Percentiles rank a stretch among this genome's conserved stretches.
Conservation (phyloP, 2,888 invertebrate species). For the Cremastinae sp. region DNA sequence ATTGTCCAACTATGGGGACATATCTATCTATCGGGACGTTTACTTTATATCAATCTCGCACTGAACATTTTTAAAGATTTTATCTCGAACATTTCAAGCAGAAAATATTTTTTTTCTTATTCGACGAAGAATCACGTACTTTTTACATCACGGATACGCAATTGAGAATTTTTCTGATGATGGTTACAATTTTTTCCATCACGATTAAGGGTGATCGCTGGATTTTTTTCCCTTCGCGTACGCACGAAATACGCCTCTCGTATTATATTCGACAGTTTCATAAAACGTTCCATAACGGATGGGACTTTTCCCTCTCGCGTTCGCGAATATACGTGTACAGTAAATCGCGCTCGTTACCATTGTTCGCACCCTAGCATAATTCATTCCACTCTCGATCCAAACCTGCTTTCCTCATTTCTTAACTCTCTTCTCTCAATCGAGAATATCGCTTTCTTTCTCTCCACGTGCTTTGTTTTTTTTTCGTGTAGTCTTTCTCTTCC, state of each 20-base stretch:
- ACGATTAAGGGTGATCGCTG: constrained; percentile 16
- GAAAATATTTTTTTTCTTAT: too few species aligned
- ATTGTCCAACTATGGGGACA: too few species aligned
- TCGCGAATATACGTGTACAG: constrained; percentile 30
- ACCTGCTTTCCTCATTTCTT: constrained; percentile 55
- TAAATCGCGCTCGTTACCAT: constrained; percentile 42
- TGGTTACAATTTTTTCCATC: constrained; percentile 4
- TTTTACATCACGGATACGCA: too few species aligned
- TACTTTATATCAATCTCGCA: too few species aligned
- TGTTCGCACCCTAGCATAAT: constrained; percentile 53
- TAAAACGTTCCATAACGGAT: constrained; percentile 38
- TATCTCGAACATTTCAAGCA: too few species aligned
- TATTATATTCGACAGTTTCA: constrained; percentile 34
- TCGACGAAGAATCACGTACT: too few species aligned
- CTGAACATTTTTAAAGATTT: too few species aligned
- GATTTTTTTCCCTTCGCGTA: constrained; percentile 21
- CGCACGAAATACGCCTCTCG: constrained; percentile 38
- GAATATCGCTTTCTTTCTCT: not conserved
- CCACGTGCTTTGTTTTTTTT: constrained; percentile 12
- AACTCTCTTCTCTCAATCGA: constrained; percentile 24
- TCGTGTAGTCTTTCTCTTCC: constrained; percentile 8
- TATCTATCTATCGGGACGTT: too few species aligned
- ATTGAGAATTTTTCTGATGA: not conserved
- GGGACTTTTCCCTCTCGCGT: constrained; percentile 32
- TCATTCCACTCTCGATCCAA: constrained; percentile 40